These are phyloP conservation scores for Stomatorhinus ivindoensis DNA, from an alignment of 2,113 vertebrate species.

Conservation along the genomic window DNA sequence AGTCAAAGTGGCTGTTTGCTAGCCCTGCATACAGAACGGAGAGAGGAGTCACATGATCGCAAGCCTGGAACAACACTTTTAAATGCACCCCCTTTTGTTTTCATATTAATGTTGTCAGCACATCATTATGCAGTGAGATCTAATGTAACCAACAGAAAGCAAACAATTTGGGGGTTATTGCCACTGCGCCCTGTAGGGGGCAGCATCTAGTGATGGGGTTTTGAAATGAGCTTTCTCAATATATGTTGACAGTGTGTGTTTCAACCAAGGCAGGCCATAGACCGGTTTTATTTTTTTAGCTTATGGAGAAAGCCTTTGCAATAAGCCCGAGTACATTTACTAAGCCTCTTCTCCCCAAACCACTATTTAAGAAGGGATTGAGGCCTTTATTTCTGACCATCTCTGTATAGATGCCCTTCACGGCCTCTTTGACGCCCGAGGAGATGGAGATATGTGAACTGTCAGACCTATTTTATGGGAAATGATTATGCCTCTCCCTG, in stretches of 20 bases:
- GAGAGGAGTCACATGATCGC: neutral
- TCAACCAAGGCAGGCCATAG: neutral
- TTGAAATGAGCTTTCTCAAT: neutral
- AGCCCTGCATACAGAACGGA: neutral
- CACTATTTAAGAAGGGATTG: neutral
- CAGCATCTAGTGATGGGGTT: neutral
- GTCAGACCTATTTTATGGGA: conserved; percentile 8
- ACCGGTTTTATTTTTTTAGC: neutral
- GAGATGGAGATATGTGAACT: neutral
- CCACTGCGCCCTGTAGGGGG: neutral
- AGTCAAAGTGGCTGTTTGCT: neutral
- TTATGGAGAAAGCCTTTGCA: neutral
- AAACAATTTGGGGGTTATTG: neutral
- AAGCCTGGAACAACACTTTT: neutral
- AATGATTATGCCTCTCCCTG: neutral
- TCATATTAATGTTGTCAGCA: neutral
- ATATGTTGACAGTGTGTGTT: neutral
- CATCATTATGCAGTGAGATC: neutral
- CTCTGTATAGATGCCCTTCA: neutral
- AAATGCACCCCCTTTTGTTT: neutral
- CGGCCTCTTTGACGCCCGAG: neutral
- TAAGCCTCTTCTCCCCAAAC: neutral
- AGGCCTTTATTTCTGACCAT: neutral
- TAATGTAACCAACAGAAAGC: neutral
- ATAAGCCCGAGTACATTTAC: neutral